Conservation (phyloP, 1,140 invertebrate genomes). For the Cherax quadricarinatus region DNA sequence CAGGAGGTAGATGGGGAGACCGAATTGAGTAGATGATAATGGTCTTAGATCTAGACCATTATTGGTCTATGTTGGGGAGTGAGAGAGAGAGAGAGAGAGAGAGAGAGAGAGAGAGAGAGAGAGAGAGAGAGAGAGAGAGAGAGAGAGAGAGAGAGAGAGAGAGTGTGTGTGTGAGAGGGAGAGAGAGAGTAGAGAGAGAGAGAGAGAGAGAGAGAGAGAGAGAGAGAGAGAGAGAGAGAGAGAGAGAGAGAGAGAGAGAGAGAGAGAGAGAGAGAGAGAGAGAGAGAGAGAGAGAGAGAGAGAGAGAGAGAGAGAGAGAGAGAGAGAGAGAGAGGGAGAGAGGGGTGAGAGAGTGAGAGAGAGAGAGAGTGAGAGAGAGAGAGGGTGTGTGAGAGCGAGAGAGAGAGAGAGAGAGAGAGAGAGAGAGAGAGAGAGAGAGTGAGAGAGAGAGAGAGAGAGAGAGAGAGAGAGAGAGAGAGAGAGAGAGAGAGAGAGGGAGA, state of each 20-base stretch:
- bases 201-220: neutral
- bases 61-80: neutral
- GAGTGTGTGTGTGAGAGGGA: too few species aligned
- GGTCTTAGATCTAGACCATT: neutral
- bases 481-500: neutral
- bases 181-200: neutral
- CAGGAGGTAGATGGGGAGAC: neutral
- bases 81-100: slow-evolving; percentile 1
- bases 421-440: neutral
- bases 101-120: too few species aligned
- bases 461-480: neutral
- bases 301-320: neutral
- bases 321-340: too few species aligned
- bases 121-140: neutral
- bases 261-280: neutral
- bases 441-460: too few species aligned
- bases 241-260: neutral
- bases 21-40: neutral
- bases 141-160: neutral
- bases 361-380: neutral
- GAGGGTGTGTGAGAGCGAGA: too few species aligned
- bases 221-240: neutral
- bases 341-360: neutral
- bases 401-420: neutral
- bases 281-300: neutral